Percentiles rank a stretch among this genome's conserved stretches.
Conservation (phyloP, 2,797 vertebrate species). For the Gallirallus australis region DNA sequence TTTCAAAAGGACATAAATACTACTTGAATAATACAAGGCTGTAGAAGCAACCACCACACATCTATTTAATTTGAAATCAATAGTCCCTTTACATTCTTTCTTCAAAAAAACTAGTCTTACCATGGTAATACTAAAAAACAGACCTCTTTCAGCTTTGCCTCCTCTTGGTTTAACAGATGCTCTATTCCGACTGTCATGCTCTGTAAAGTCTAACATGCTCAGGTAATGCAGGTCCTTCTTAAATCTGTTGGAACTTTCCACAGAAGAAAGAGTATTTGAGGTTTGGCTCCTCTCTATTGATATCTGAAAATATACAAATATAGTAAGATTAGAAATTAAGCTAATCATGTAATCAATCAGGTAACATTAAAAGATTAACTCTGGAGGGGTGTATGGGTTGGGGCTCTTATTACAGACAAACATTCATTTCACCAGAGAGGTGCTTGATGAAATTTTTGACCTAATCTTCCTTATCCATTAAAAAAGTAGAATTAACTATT, state of each 20-base stretch:
- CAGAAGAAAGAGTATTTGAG: background rate
- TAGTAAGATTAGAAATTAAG: background rate
- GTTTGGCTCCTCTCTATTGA: background rate
- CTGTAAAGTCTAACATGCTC: background rate
- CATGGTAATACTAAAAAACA: background rate
- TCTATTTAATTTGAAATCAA: background rate
- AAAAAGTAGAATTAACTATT: background rate
- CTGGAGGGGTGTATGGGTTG: fast-evolving
- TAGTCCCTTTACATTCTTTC: background rate
- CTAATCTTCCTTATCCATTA: background rate
- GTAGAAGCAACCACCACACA: background rate
- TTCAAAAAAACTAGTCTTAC: background rate
- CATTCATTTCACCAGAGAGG: background rate
- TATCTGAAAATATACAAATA: background rate
- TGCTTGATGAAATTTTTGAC: background rate
- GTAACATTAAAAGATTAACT: background rate
- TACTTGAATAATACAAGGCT: background rate
- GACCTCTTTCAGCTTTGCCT: background rate
- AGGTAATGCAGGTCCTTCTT: background rate
- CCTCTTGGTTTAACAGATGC: background rate
- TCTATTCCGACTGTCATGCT: background rate
- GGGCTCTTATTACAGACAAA: background rate
- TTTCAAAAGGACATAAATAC: constrained; percentile 15
- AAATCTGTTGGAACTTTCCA: background rate
- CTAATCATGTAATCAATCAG: background rate